Percentiles rank a stretch among this genome's conserved stretches.
phyloP scores from a whole-genome alignment of 2,797 vertebrate genomes.

The Sebastes hopkinsi region DNA sequence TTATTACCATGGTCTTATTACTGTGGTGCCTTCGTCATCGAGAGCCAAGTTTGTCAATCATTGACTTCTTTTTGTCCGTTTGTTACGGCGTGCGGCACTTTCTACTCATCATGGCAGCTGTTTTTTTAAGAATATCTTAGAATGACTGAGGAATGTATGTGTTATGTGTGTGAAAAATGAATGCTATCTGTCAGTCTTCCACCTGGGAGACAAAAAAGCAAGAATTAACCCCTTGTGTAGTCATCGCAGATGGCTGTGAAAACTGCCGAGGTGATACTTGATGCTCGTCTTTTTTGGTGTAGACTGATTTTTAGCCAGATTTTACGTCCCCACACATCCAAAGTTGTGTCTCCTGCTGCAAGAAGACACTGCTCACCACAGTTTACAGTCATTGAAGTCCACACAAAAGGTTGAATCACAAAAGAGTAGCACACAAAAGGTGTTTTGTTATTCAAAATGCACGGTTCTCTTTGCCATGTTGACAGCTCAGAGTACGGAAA shows the following conservation, averaged over 20 bases:
- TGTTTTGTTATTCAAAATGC: conserved; percentile 21
- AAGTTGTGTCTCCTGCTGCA: background rate
- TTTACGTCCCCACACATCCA: background rate
- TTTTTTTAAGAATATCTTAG: background rate
- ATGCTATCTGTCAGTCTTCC: conserved; percentile 1
- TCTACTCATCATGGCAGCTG: background rate
- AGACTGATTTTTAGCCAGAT: background rate
- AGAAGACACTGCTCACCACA: conserved; percentile 1
- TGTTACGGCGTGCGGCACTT: background rate
- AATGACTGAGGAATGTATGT: background rate
- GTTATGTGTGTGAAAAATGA: conserved; percentile 24
- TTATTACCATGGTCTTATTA: background rate
- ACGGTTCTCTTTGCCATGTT: background rate
- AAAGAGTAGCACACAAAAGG: conserved; percentile 30
- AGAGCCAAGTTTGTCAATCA: conserved; percentile 7
- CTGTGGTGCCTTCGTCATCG: background rate
- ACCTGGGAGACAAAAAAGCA: background rate
- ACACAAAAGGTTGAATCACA: conserved; percentile 33
- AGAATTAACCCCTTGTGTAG: background rate
- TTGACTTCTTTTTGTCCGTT: background rate
- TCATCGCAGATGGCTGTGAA: conserved; percentile 13
- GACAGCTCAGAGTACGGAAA: background rate
- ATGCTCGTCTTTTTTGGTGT: background rate
- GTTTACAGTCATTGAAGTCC: conserved; percentile 27
- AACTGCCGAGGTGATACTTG: background rate